phyloP scores from a whole-genome alignment of 1,140 invertebrate genomes.

The Sitobion miscanthi region DNA sequence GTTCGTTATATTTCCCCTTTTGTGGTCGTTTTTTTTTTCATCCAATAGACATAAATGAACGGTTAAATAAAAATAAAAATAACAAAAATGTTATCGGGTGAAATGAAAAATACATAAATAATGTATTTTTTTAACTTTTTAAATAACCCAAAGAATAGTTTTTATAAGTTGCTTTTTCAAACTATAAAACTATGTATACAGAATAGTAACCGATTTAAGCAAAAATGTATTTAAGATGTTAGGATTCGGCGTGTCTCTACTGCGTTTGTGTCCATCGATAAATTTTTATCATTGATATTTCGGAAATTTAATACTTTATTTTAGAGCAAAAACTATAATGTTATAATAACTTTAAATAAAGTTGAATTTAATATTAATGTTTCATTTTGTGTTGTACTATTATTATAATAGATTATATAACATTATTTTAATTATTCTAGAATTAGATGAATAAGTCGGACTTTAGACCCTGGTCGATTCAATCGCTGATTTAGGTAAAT shows the following conservation, averaged over 20 bases:
- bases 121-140: background rate
- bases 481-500: too few relatives aligned
- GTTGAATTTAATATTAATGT: background rate
- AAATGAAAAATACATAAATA: background rate
- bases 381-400: background rate
- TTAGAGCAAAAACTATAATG: background rate
- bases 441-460: background rate
- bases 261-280: background rate
- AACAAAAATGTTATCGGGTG: background rate
- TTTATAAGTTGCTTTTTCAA: background rate
- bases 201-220: background rate
- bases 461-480: background rate
- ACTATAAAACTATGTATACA: background rate
- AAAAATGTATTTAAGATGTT: background rate
- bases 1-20: background rate
- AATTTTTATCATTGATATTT: background rate
- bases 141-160: background rate
- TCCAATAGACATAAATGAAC: background rate
- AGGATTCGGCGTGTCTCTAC: background rate
- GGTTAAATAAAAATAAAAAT: background rate
- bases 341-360: background rate
- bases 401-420: background rate
- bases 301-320: background rate
- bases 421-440: background rate
- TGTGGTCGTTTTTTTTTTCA: background rate